These are phyloP conservation scores for Ceratotherium simum DNA, from an alignment of 2,113 vertebrate species.

Conservation along the genomic window DNA sequence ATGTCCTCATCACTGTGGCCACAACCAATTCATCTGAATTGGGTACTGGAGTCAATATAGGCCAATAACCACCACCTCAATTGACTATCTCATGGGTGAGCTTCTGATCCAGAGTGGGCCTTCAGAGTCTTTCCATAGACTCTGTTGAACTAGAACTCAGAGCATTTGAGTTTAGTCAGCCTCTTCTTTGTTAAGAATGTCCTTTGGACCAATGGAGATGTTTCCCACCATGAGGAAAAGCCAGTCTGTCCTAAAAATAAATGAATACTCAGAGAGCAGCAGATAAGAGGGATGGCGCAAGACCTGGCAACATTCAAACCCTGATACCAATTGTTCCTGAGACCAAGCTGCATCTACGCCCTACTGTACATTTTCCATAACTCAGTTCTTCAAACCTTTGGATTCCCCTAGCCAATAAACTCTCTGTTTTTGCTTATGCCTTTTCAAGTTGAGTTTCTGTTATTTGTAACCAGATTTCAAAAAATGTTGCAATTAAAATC, in stretches of 20 bases:
- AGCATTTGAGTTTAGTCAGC: not conserved
- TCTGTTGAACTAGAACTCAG: not conserved
- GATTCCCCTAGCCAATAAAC: not conserved
- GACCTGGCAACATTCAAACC: not conserved
- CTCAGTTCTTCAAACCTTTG: not conserved
- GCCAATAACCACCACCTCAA: not conserved
- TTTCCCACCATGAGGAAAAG: not conserved
- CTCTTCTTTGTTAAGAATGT: not conserved
- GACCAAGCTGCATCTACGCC: accelerated
- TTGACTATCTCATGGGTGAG: not conserved
- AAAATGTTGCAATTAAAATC: not conserved
- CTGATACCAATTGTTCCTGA: not conserved
- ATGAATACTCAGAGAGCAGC: not conserved
- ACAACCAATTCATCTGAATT: not conserved
- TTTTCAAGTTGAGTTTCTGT: not conserved
- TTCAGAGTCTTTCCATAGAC: not conserved
- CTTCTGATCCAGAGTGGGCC: not conserved
- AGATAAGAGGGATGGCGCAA: not conserved
- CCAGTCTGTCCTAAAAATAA: not conserved
- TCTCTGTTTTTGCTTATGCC: not conserved
- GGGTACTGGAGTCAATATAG: not conserved
- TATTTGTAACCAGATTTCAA: not conserved
- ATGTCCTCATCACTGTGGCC: not conserved
- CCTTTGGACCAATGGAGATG: not conserved
- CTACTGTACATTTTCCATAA: too few relatives aligned